Evolutionary conservation across 2,797 vertebrate species (phyloP), one percentile per base, ranked within the genome.

Genomic region (Aldrovandia affinis): DNA sequence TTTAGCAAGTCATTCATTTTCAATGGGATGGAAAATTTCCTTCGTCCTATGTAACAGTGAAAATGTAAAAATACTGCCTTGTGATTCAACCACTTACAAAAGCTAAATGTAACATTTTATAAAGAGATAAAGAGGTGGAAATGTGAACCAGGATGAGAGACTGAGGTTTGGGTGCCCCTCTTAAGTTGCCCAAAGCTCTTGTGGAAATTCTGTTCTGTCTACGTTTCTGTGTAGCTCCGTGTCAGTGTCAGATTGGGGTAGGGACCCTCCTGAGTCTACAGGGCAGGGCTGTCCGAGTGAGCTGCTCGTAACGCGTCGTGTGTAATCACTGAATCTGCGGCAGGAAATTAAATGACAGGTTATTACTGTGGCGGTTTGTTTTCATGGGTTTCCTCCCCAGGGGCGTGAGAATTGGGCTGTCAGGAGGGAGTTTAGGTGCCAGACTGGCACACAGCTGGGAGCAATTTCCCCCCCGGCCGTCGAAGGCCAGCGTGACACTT

Each of bases 291-390:
- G 68, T 33, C 68, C 7, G 15, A 39, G 14, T 39, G 22, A 42
- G 68, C 68, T 14, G 63, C 63, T 68, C 30, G 18, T 33, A 15
- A 33, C 15, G 63, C 36, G 63, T 33, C 36, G 2, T 68, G 2
- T 68, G 63, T 68, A 68, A 68, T 68, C 63, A 68, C 10, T 1
- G n/a, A n/a, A n/a, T n/a, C n/a, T n/a, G n/a, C n/a, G n/a, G n/a
- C n/a, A 15, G 68, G 68, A 73, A 33, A 73, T 42, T 6, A 22
- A 73, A 73, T 73, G 68, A 20, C 68, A 73, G 33, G 20, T 39
- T 33, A 73, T 73, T 73, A 22, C 68, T 73, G 68, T 42, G 68
- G 68, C 36, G 39, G 68, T 73, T 73, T 73, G 68, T 73, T 73
- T 73, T 73, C 68, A 39, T 36, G 15, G 22, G 36, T 39, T 39